Conservation (phyloP, 2,113 vertebrate genomes). For the Bucco capensis region DNA sequence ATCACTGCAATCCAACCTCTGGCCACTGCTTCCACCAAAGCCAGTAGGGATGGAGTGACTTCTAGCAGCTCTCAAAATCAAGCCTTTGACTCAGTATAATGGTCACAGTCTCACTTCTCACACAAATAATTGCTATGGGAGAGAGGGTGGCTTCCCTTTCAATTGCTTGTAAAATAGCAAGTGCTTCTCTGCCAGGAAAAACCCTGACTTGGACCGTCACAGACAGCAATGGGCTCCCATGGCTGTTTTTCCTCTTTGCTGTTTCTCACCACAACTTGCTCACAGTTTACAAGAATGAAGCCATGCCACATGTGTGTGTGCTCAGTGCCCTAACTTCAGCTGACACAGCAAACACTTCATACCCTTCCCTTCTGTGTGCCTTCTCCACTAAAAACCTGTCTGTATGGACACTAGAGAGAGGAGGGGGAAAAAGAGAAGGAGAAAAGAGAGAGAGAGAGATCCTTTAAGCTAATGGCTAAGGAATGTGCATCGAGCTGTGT, state of each 20-base stretch:
- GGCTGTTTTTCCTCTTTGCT: neutral
- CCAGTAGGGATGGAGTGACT: neutral
- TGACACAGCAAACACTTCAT: neutral
- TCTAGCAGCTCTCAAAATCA: neutral
- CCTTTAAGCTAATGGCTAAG: neutral
- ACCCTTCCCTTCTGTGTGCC: neutral
- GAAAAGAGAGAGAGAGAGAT: neutral
- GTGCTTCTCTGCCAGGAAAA: neutral
- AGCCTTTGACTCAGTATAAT: neutral
- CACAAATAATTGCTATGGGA: neutral
- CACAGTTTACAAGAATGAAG: neutral
- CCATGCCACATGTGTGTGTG: neutral
- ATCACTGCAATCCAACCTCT: fast-evolving
- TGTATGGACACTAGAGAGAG: neutral
- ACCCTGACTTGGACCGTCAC: neutral
- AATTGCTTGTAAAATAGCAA: neutral
- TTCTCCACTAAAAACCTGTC: neutral
- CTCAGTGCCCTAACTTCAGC: neutral
- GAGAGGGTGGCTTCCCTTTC: neutral
- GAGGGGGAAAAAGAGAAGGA: neutral
- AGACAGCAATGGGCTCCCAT: neutral
- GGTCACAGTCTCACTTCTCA: neutral
- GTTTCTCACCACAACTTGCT: neutral
- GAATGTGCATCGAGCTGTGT: neutral
- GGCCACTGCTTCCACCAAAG: neutral